These are phyloP conservation scores for Tethya wilhelma DNA, from an alignment of 37 sponge, comb jelly and placozoan species.

Conservation along the genomic window DNA sequence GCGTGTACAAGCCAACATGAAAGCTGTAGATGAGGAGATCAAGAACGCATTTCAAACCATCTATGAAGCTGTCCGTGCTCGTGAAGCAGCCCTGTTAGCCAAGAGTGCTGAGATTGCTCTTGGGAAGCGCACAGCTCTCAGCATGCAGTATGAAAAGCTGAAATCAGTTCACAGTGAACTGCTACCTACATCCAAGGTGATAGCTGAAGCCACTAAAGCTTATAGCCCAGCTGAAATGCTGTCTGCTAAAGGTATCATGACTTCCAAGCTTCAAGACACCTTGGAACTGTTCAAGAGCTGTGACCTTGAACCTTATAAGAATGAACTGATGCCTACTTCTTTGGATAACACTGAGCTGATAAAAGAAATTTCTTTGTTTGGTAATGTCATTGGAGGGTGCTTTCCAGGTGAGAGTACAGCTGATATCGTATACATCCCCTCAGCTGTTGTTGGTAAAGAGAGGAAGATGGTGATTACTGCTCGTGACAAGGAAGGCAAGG, in stretches of 20 bases:
- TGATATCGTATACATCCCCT: too few species aligned
- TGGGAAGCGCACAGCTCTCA: too few species aligned
- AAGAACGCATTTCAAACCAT: constrained; percentile 17
- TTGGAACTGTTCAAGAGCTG: constrained; percentile 21
- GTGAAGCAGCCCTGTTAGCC: constrained; percentile 7
- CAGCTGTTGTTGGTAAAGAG: constrained; percentile 17
- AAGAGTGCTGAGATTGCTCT: too few species aligned
- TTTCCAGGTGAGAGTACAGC: constrained; percentile 3
- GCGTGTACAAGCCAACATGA: too few species aligned
- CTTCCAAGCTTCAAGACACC: constrained; percentile 6
- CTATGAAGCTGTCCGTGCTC: constrained; percentile 6
- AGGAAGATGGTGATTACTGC: constrained; percentile 17
- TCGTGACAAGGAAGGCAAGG: constrained; percentile 6
- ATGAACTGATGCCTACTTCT: constrained; percentile 4
- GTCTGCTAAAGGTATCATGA: constrained; percentile 21
- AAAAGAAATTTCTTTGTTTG: not conserved
- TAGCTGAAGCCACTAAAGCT: not conserved
- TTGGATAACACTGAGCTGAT: not conserved
- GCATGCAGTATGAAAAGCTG: too few species aligned
- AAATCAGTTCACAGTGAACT: too few species aligned
- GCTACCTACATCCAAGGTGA: too few species aligned
- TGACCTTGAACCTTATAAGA: not conserved
- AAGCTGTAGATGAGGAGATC: too few species aligned
- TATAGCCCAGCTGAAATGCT: constrained; percentile 35
- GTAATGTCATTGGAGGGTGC: constrained; percentile 9